These are phyloP conservation scores for Hemicentrotus pulcherrimus DNA, from an alignment of 35 echinoderm and acorn worm genomes.

Conservation along the genomic window DNA sequence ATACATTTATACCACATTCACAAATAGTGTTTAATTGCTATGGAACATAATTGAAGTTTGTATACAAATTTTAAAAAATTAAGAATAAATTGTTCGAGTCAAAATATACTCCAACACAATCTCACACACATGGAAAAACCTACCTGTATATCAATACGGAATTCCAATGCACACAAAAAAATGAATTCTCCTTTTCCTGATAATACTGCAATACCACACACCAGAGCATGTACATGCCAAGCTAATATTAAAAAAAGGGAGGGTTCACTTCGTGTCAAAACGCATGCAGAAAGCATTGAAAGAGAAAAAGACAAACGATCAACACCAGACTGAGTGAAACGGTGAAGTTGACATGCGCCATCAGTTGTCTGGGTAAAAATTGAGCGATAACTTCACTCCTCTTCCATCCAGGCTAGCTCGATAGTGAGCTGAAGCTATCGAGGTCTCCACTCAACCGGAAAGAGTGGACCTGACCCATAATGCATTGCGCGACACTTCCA, in stretches of 20 bases:
- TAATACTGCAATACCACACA: background rate
- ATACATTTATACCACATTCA: no score
- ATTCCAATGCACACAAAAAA: background rate
- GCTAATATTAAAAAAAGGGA: background rate
- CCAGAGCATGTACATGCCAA: background rate
- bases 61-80: no score
- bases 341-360: constrained; percentile 8
- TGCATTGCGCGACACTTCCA: constrained; percentile 22
- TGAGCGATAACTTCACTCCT: background rate
- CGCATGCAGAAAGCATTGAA: background rate
- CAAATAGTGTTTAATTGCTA: no score
- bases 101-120: background rate
- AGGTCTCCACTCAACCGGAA: constrained; percentile 13
- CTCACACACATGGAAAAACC: background rate
- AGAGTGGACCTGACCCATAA: constrained; percentile 21
- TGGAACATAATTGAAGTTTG: no score
- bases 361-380: constrained; percentile 11
- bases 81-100: no score
- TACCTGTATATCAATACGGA: background rate
- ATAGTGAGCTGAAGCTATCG: background rate
- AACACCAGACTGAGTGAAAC: background rate
- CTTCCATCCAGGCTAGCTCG: background rate
- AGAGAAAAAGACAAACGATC: background rate
- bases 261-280: constrained; percentile 14
- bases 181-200: background rate